Conservation (phyloP, 2,113 vertebrate genomes). For the Lutjanus erythropterus region DNA sequence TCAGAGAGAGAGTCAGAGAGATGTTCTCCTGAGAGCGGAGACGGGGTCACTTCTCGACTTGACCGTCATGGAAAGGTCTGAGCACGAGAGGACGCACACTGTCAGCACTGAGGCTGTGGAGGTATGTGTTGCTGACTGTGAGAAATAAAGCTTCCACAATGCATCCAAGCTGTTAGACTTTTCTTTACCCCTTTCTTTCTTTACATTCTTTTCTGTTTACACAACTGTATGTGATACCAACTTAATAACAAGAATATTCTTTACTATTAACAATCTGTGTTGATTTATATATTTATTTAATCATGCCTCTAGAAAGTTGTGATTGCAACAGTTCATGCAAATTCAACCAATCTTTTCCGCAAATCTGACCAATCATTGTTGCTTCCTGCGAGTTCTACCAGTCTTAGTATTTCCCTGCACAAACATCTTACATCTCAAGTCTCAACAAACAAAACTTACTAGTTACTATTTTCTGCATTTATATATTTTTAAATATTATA, state of each 20-base stretch:
- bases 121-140: slow-evolving; percentile 32
- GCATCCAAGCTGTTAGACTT: slow-evolving; percentile 42
- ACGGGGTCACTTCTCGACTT: neutral
- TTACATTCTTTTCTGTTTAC: neutral
- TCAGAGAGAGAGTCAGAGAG: neutral
- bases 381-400: no score
- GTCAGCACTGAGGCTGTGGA: neutral
- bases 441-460: no score
- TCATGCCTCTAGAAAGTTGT: no score
- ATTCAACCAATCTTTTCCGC: no score
- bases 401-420: no score
- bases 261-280: no score
- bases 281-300: no score
- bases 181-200: neutral
- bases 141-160: slow-evolving; percentile 38
- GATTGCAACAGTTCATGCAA: no score
- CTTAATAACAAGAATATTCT: neutral
- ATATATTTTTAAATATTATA: no score
- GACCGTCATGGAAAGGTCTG: neutral
- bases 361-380: no score
- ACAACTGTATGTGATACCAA: neutral
- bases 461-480: no score
- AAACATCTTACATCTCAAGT: no score
- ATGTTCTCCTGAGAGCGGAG: neutral
- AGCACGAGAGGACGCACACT: neutral